Conservation (phyloP, 2,797 vertebrate species). For the Xenentodon cancila region DNA sequence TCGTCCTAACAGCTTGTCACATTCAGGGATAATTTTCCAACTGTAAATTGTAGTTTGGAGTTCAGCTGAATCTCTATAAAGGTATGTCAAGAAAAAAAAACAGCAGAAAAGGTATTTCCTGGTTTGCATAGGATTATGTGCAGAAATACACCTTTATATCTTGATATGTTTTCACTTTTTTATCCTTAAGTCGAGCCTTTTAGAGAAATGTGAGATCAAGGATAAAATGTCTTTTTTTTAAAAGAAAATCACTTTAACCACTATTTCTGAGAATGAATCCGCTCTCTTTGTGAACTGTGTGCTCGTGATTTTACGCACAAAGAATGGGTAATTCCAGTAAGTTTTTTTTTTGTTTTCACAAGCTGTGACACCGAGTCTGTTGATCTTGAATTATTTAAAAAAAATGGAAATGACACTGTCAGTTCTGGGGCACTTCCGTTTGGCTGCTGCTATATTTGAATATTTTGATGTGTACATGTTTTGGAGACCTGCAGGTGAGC, state of each 20-base stretch:
- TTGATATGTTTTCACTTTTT: slow-evolving; percentile 18
- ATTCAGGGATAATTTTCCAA: slow-evolving; percentile 54
- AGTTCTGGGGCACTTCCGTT: slow-evolving; percentile 52
- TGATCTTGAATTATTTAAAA: slow-evolving; percentile 58
- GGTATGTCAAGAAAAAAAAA: neutral
- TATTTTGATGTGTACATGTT: slow-evolving; percentile 74
- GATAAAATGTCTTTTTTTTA: neutral
- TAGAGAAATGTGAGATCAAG: slow-evolving; percentile 8
- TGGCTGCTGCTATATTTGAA: slow-evolving; percentile 77
- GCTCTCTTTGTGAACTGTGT: slow-evolving; percentile 49
- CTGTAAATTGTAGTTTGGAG: slow-evolving; percentile 8
- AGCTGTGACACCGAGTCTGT: slow-evolving; percentile 35
- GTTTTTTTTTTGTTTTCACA: slow-evolving; percentile 47
- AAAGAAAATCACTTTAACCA: slow-evolving; percentile 22
- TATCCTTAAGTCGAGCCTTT: slow-evolving; percentile 4
- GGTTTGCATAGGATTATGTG: slow-evolving; percentile 3
- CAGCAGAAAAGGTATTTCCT: neutral
- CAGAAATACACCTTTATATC: slow-evolving; percentile 11
- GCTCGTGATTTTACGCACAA: slow-evolving; percentile 50
- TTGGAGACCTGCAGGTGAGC: slow-evolving; percentile 57
- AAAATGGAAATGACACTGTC: slow-evolving; percentile 48
- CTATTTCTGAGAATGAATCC: slow-evolving; percentile 21
- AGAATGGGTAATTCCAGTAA: slow-evolving; percentile 16
- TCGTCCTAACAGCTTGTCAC: slow-evolving; percentile 55
- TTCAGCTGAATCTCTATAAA: neutral